A percentile compares a stretch with the other conserved stretches of the same genome.
Conservation (phyloP, 2,888 invertebrate species). For the Diplazon laetatorius region DNA sequence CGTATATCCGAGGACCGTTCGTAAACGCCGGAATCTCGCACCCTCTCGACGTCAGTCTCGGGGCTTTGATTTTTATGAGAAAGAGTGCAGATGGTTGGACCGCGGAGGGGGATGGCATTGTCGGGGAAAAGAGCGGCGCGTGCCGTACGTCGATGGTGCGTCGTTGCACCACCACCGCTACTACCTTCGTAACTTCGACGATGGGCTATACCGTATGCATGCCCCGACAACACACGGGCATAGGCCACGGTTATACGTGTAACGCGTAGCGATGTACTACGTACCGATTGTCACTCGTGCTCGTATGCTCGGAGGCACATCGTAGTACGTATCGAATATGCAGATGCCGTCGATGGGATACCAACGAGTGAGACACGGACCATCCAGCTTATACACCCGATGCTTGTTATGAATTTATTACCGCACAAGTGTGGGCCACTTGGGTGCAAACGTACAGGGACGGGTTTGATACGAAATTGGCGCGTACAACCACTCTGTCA, state of each 20-base stretch:
- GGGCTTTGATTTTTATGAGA: constrained; percentile 76
- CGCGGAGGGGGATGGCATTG: too few species aligned
- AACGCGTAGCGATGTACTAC: too few species aligned
- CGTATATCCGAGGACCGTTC: constrained; percentile 14
- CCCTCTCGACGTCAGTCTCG: constrained; percentile 60
- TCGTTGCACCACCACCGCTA: constrained; percentile 44
- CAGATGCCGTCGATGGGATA: constrained; percentile 47
- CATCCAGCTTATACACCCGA: too few species aligned
- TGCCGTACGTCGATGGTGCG: constrained; percentile 75
- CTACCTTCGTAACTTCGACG: constrained; percentile 17
- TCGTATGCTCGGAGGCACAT: too few species aligned
- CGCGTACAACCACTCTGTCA: too few species aligned
- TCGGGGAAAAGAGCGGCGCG: constrained; percentile 73
- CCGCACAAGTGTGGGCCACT: too few species aligned
- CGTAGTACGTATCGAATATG: neutral
- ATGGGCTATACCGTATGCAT: constrained; percentile 12
- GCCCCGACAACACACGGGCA: too few species aligned
- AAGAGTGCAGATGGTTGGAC: constrained; percentile 76
- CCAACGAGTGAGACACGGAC: constrained; percentile 2
- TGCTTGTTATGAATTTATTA: constrained; percentile 16
- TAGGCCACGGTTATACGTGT: too few species aligned
- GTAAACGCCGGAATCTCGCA: constrained; percentile 64
- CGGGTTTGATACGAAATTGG: too few species aligned
- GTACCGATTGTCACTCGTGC: too few species aligned
- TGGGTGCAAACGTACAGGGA: too few species aligned